Base-by-base conservation (phyloP, 1,140 invertebrate genomes). In the Drosophila bipectinata region DNA sequence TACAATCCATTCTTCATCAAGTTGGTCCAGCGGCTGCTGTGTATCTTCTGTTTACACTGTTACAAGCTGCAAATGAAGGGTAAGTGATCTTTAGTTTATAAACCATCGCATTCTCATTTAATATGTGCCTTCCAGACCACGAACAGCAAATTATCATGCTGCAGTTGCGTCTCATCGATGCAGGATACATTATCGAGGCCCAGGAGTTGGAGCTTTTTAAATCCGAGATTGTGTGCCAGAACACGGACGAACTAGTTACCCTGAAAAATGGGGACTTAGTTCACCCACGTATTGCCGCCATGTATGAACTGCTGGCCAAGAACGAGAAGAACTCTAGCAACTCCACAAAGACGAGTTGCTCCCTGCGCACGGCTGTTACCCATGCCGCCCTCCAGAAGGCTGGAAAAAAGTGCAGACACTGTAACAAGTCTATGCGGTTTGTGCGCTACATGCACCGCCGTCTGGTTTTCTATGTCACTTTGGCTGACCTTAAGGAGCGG, bases 1-100 rank as follows among this genome's bases (percentile, higher is more conserved):
- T 95, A 98, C 44, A 99, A 99, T 94, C 98, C 98, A 3, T 79
- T 99, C 30, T 97, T 98, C 84, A 96, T 97, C 49, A 96, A 95
- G 90, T 93, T 94, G 44, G 92, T 98, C 12, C 94, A 93, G 64
- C 94, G 92, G 0, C 83, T 97, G 14, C 92, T 97, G 24, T 94
- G 94, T 74, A 92, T 95, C 3, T 93, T 94, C 21, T 98, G 97
- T 77, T 85, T 96, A 8, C 92, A 93, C 53, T 98, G 97, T 81
- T 95, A 93, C 72, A 93, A 92, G 74, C 90, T 97, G 18, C 95
- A 96, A 91, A 93, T 97, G 92, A 93, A 95, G 91, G 92, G 95
- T 95, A 82, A 69, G 18, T 39, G 0, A 4, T 34, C 4, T 14
- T 18, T 0, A 7, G 5, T 0, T 6, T 8, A 0, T 0, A 0